These are phyloP conservation scores for Pampus argenteus DNA, from an alignment of 2,797 vertebrate species.

Conservation along the genomic window DNA sequence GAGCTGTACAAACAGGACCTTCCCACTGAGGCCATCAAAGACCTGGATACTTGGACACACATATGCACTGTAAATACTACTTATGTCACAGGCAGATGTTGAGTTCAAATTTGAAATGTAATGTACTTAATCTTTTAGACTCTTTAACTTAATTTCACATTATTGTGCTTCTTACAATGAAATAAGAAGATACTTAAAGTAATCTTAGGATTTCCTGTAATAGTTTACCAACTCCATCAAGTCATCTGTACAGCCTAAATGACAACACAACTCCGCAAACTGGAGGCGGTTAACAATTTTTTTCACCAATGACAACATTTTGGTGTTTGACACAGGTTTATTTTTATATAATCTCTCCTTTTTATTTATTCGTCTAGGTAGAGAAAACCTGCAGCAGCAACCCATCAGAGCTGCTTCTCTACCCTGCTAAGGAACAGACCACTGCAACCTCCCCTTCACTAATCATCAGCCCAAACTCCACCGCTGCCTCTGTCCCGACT, in stretches of 20 bases:
- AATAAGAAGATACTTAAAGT: too few species aligned
- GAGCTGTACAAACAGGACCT: slow-evolving; percentile 93
- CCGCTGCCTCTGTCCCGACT: slow-evolving; percentile 13
- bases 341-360: background rate
- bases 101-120: too few species aligned
- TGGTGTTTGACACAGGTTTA: background rate
- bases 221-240: too few species aligned
- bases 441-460: slow-evolving; percentile 27
- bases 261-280: too few species aligned
- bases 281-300: background rate
- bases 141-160: too few species aligned
- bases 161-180: too few species aligned
- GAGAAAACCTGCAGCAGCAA: slow-evolving; percentile 86
- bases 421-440: slow-evolving; percentile 84
- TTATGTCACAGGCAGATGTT: too few species aligned
- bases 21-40: slow-evolving; percentile 86
- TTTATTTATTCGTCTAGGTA: slow-evolving; percentile 66
- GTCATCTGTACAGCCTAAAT: too few species aligned
- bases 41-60: slow-evolving; percentile 94
- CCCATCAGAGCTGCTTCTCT: slow-evolving; percentile 88
- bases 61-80: slow-evolving; percentile 89
- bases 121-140: too few species aligned
- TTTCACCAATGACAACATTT: slow-evolving; percentile 6
- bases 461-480: slow-evolving; percentile 33
- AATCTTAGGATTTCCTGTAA: too few species aligned